Conservation (phyloP, 2,113 vertebrate species). For the Pycnonotus jocosus region DNA sequence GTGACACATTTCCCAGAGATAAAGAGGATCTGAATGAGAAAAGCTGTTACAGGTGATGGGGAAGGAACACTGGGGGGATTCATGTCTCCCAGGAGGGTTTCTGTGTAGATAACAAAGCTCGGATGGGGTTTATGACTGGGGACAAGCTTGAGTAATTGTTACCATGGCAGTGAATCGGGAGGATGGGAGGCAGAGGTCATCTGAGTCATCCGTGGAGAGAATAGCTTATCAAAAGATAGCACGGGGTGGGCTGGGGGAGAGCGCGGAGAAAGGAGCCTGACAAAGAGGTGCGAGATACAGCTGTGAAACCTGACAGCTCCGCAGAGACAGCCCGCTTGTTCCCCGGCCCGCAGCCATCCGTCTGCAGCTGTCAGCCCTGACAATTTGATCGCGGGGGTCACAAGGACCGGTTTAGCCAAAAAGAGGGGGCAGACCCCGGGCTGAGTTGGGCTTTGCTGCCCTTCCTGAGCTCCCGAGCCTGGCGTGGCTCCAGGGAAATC, state of each 20-base stretch:
- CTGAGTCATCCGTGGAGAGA: conserved; percentile 57
- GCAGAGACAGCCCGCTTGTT: conserved; percentile 14
- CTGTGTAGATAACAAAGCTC: conserved; percentile 61
- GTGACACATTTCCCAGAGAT: conserved; percentile 50
- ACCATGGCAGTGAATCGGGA: conserved; percentile 59
- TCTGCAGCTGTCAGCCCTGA: conserved; percentile 12
- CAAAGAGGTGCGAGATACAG: conserved; percentile 60
- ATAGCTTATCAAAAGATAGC: conserved; percentile 66
- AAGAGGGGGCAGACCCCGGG: background rate
- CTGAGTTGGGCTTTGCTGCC: background rate
- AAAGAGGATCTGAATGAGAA: conserved; percentile 41
- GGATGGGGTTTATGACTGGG: conserved; percentile 57
- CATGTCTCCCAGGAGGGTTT: conserved; percentile 60
- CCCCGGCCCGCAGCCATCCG: background rate
- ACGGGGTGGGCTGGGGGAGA: conserved; percentile 54
- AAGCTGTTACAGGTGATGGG: conserved; percentile 55
- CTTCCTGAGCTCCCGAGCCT: background rate
- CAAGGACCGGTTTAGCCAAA: background rate
- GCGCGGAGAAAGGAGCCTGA: conserved; percentile 43
- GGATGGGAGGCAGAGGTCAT: conserved; percentile 62
- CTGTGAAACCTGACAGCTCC: conserved; percentile 41
- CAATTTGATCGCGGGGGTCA: background rate
- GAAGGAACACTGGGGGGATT: conserved; percentile 54
- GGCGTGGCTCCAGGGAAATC: background rate
- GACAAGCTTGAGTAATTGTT: conserved; percentile 66